These are phyloP conservation scores for Pseudomyrmex pallidus DNA, from an alignment of 1,140 invertebrate genomes.

Conservation along the genomic window DNA sequence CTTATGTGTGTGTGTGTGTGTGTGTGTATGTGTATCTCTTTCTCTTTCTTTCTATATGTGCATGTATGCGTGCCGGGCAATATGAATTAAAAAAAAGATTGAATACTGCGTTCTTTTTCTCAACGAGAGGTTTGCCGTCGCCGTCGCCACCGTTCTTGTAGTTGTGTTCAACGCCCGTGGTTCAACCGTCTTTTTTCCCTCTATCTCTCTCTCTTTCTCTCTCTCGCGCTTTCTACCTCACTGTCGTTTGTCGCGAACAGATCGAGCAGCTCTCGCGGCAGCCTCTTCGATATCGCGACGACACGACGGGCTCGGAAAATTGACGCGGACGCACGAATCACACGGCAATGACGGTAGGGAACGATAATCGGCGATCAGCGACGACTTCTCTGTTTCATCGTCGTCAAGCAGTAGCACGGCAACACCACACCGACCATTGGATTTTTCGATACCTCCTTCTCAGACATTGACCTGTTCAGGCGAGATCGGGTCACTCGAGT, in stretches of 20 bases:
- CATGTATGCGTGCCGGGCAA: too few relatives aligned
- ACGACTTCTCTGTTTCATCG: constrained; percentile 68
- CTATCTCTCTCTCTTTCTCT: constrained; percentile 51
- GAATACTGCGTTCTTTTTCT: neutral
- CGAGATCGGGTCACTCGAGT: constrained; percentile 85
- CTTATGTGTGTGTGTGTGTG: too few relatives aligned
- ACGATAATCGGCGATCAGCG: constrained; percentile 61
- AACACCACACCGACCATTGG: constrained; percentile 86
- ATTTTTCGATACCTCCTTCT: constrained; percentile 88
- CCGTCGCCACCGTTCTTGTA: neutral
- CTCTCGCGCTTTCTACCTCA: constrained; percentile 46
- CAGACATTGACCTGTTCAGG: constrained; percentile 90
- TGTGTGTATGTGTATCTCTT: too few relatives aligned
- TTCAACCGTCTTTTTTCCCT: constrained; percentile 25
- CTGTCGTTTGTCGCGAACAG: constrained; percentile 52
- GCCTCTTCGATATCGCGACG: constrained; percentile 54
- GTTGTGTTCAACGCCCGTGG: constrained; percentile 36
- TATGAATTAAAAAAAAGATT: too few relatives aligned
- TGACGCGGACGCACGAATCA: constrained; percentile 42
- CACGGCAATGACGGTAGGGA: constrained; percentile 28
- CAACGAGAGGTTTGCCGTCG: neutral
- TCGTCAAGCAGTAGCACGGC: constrained; percentile 59
- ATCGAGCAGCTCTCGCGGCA: constrained; percentile 46
- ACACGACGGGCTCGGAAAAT: constrained; percentile 54
- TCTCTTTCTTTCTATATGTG: too few relatives aligned